Conservation (phyloP, 2,113 vertebrate species). For the Cathartes aura region DNA sequence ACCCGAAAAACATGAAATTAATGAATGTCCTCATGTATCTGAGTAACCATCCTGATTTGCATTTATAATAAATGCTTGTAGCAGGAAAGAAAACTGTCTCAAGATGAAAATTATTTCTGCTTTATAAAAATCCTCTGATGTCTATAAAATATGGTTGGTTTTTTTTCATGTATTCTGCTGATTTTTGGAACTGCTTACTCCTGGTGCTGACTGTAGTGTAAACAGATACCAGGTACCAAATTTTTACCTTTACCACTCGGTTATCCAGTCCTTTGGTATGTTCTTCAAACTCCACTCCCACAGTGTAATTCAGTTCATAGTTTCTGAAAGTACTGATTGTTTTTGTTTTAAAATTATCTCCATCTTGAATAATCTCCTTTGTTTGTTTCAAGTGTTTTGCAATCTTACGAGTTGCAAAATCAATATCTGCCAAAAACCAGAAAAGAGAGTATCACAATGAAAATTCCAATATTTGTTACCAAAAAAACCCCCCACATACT, state of each 20-base stretch:
- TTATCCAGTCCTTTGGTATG: conserved; percentile 89
- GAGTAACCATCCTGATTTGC: background rate
- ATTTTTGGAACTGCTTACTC: background rate
- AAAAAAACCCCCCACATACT: background rate
- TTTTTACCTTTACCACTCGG: conserved; percentile 83
- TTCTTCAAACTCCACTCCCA: conserved; percentile 94
- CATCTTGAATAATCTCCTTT: conserved; percentile 89
- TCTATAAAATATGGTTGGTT: background rate
- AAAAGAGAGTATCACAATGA: background rate
- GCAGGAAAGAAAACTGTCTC: background rate
- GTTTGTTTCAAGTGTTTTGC: conserved; percentile 88
- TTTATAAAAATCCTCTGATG: background rate
- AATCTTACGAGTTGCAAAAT: conserved; percentile 96
- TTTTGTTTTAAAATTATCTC: conserved; percentile 90
- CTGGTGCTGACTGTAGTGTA: background rate
- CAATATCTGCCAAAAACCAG: conserved; percentile 82
- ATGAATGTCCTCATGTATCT: background rate
- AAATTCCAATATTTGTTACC: background rate
- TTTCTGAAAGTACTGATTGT: conserved; percentile 94
- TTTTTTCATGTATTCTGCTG: background rate
- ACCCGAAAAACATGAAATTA: background rate
- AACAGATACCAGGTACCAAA: background rate
- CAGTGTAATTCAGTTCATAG: conserved; percentile 87
- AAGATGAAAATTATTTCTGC: background rate
- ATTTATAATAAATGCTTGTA: background rate